Conservation (phyloP, 2,113 vertebrate genomes). For the Syngnathoides biaculeatus region DNA sequence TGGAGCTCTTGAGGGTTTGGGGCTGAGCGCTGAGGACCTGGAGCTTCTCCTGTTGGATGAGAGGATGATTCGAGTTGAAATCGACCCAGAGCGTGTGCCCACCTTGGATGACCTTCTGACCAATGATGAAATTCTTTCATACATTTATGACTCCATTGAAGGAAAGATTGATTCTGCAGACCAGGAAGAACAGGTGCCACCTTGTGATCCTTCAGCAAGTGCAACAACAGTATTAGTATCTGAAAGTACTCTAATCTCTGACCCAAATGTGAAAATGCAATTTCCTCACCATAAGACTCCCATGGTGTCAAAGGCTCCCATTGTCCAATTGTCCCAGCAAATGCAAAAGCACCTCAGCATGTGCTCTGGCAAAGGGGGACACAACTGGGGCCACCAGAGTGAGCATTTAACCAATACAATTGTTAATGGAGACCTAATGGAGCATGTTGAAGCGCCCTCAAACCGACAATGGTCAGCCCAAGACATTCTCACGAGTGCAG, state of each 20-base stretch:
- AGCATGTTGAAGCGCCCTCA: constrained; percentile 24
- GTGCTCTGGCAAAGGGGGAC: constrained; percentile 17
- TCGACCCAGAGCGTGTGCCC: constrained; percentile 55
- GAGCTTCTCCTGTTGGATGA: constrained; percentile 79
- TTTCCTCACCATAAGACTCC: constrained; percentile 45
- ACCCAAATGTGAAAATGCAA: constrained; percentile 41
- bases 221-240: constrained; percentile 7
- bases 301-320: constrained; percentile 41
- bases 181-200: constrained; percentile 20
- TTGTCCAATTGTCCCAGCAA: constrained; percentile 68
- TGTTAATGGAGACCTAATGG: constrained; percentile 36
- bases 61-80: constrained; percentile 75
- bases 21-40: constrained; percentile 75
- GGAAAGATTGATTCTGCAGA: constrained; percentile 32
- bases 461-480: constrained; percentile 52
- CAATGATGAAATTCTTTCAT: constrained; percentile 72
- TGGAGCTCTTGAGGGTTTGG: constrained; percentile 70
- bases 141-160: constrained; percentile 61
- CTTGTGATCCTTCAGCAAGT: neutral
- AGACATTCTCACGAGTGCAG: constrained; percentile 33
- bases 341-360: constrained; percentile 67
- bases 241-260: constrained; percentile 20
- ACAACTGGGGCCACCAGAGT: constrained; percentile 36
- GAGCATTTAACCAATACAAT: constrained; percentile 11
- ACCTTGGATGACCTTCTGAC: constrained; percentile 64